These are phyloP conservation scores for Toxostoma redivivum DNA, from an alignment of 2,113 vertebrate genomes.

Conservation along the genomic window DNA sequence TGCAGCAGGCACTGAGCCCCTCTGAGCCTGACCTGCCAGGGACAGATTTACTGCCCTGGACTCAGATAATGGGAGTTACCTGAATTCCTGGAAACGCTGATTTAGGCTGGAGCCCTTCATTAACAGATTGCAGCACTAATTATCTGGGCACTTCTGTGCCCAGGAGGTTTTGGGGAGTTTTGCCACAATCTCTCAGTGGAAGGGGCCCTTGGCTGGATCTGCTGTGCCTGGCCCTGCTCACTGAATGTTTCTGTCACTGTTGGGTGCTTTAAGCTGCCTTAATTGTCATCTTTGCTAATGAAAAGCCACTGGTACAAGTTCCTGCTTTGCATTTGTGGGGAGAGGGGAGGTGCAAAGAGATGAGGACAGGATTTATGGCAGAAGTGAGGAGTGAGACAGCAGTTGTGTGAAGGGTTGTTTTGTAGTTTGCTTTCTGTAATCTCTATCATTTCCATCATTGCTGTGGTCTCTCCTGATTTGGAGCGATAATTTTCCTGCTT, in stretches of 20 bases:
- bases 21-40: background rate
- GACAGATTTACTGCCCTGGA: background rate
- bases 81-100: background rate
- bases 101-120: background rate
- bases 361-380: no score
- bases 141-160: background rate
- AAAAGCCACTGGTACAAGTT: background rate
- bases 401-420: background rate
- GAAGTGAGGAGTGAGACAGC: background rate
- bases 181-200: fast-evolving
- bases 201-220: background rate
- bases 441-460: fast-evolving
- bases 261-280: background rate
- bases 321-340: no score
- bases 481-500: background rate
- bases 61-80: fast-evolving
- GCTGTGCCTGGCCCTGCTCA: background rate
- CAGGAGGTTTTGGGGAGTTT: background rate
- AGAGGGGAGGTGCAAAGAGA: background rate
- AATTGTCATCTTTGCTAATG: background rate
- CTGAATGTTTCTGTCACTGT: fast-evolving
- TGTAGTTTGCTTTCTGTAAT: background rate
- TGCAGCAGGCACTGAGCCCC: background rate
- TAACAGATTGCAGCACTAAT: background rate
- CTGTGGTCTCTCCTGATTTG: background rate